Evolutionary conservation across 2,888 invertebrate species (phyloP).

Genomic region (Callosobruchus maculatus): DNA sequence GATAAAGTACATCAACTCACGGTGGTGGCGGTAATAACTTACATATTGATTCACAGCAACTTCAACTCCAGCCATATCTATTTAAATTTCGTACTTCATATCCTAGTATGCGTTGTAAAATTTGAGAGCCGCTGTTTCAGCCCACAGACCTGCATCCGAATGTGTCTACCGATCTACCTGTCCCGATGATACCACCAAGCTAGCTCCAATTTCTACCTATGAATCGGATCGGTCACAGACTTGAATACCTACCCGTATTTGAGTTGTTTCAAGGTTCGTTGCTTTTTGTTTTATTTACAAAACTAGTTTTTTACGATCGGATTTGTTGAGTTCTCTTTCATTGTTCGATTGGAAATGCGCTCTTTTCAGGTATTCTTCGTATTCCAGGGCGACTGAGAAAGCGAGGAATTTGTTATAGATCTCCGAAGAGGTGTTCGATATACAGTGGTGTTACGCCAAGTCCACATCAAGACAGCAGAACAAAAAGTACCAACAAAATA

Average conservation of each 20-base stretch:
- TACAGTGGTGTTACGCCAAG: too few relatives aligned
- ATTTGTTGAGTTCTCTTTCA: not conserved
- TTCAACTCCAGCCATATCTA: too few relatives aligned
- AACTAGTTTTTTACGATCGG: not conserved
- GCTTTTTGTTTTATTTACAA: not conserved
- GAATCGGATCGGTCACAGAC: not conserved
- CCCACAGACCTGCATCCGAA: not conserved
- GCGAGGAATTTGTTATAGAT: too few relatives aligned
- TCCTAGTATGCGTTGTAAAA: too few relatives aligned
- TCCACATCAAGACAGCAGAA: too few relatives aligned
- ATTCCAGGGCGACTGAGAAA: not conserved
- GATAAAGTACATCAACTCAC: too few relatives aligned
- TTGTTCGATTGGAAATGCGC: not conserved
- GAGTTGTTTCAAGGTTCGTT: not conserved
- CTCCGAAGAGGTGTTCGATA: too few relatives aligned
- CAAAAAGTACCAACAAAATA: too few relatives aligned
- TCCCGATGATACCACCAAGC: not conserved
- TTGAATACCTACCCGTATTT: not conserved
- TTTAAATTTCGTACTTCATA: too few relatives aligned
- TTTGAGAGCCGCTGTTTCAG: not conserved
- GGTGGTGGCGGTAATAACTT: too few relatives aligned
- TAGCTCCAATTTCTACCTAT: not conserved
- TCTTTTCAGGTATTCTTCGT: not conserved
- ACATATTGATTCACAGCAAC: too few relatives aligned
- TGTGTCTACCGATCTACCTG: not conserved